Base-by-base conservation (phyloP, 2,888 invertebrate genomes). In the Acanthoscelides obtectus region DNA sequence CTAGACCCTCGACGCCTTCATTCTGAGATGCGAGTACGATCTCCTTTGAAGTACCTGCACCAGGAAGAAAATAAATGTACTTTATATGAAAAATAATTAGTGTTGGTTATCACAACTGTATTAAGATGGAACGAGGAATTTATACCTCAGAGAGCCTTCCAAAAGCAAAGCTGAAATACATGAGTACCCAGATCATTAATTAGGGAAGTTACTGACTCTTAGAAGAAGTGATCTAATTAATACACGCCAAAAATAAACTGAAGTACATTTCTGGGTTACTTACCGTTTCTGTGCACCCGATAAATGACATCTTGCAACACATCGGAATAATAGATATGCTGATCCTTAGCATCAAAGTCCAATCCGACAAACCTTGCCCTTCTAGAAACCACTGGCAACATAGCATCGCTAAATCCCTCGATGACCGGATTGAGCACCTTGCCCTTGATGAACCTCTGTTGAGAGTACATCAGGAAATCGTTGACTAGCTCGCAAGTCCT, bases 321-420 rank as follows among this genome's bases (percentile, higher is more conserved):
- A 83, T 99, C 99, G 0, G 98, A 98, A 85, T 98, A 99, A 85
- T 98, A 99, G 77, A 99, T 96, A 80, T 94, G 94, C 80, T 95
- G 92, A 78, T 95, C 94, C 69, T 93, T 87, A 0, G 96, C 93
- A 84, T 98, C 98, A 82, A 96, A 98, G 83, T 99, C 99, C 64
- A 98, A 86, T 0, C 98, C 98, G 0, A 98, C 98, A 83, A 98
- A 97, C 78, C 98, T 89, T 0, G 97, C 97, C 45, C 97, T 88
- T 70, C 94, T 87, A 0, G 97, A 96, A 0, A 97, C 96, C 0
- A 98, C 95, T 0, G 99, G 99, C 45, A 96, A 87, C 71, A 99
- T 98, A 5, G 98, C 98, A 82, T 99, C 98, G 79, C 94, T 95
- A 84, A 98, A 96, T 0, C 96, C 94, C 84, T 95, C 94, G 70